A percentile compares a stretch with the other conserved stretches of the same genome.
Conservation (phyloP, 2,888 invertebrate species). For the Caenorhabditis panamensis region DNA sequence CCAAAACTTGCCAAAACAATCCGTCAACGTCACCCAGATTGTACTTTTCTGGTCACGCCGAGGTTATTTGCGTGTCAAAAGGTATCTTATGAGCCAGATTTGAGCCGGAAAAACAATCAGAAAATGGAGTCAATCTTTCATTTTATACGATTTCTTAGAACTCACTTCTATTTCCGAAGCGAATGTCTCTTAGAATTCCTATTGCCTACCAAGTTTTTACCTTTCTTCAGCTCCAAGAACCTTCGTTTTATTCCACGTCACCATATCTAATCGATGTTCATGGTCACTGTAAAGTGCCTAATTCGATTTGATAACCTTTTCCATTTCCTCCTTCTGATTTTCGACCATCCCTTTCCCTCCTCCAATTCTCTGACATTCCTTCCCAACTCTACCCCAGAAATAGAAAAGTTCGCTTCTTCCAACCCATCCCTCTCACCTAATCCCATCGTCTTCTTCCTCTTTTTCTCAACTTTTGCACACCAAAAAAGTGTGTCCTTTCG, state of each 20-base stretch:
- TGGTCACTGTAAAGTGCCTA: conserved; percentile 13
- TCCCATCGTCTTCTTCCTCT: conserved; percentile 1
- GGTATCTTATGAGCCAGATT: too few relatives aligned
- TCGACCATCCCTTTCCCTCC: conserved; percentile 8
- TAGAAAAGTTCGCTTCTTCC: conserved; percentile 19
- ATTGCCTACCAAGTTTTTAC: too few relatives aligned
- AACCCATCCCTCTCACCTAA: background rate
- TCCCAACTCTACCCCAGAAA: conserved; percentile 8
- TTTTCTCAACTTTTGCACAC: conserved; percentile 9
- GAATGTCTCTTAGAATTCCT: too few relatives aligned
- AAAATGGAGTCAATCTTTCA: too few relatives aligned
- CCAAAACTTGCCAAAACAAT: conserved; percentile 12
- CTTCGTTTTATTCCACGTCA: background rate
- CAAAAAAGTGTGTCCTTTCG: conserved; percentile 1
- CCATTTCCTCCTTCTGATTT: conserved; percentile 16
- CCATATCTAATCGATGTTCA: conserved; percentile 9
- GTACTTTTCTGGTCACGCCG: background rate
- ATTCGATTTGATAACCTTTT: conserved; percentile 43
- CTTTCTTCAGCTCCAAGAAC: too few relatives aligned
- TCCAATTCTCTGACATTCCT: background rate
- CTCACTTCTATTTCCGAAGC: too few relatives aligned
- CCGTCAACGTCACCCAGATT: background rate
- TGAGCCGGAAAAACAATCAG: too few relatives aligned
- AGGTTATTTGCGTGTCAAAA: too few relatives aligned
- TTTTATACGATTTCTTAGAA: too few relatives aligned